phyloP scores from a whole-genome alignment of 2,113 vertebrate species.

The Lichenostomus cassidix region DNA sequence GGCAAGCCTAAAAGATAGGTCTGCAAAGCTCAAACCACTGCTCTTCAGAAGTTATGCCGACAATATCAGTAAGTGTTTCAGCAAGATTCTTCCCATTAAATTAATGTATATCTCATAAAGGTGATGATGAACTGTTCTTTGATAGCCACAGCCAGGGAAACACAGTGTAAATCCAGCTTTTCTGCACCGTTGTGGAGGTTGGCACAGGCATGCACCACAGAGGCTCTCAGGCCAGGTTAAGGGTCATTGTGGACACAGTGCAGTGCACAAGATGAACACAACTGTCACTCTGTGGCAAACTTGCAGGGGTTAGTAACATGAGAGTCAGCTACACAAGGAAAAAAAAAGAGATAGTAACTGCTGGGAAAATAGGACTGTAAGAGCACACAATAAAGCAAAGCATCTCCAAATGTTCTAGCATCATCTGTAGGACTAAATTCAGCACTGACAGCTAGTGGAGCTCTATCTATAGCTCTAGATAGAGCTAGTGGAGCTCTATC shows the following conservation, averaged over 20 bases:
- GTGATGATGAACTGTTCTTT: neutral
- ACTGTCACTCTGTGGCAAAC: neutral
- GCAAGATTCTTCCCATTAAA: neutral
- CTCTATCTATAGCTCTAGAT: too few relatives aligned
- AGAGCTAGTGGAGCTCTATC: neutral
- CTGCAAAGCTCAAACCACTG: neutral
- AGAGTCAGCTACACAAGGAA: neutral
- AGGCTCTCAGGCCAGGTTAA: neutral
- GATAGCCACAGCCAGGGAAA: neutral
- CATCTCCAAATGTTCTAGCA: neutral
- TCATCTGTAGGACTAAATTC: neutral
- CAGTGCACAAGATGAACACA: neutral
- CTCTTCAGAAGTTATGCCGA: neutral
- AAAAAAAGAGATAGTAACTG: neutral
- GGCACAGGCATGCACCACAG: neutral
- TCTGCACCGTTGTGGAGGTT: neutral
- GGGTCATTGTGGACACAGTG: neutral
- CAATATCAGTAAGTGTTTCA: neutral
- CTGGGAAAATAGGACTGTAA: neutral
- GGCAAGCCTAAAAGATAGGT: neutral
- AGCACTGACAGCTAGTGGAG: neutral
- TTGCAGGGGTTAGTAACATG: neutral
- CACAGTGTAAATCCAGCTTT: neutral
- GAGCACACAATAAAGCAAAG: neutral
- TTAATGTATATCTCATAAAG: neutral